Evolutionary conservation across 1,140 invertebrate genomes (phyloP), one percentile per base, ranked within the genome.

Genomic region (Drosophila ogumai): DNA sequence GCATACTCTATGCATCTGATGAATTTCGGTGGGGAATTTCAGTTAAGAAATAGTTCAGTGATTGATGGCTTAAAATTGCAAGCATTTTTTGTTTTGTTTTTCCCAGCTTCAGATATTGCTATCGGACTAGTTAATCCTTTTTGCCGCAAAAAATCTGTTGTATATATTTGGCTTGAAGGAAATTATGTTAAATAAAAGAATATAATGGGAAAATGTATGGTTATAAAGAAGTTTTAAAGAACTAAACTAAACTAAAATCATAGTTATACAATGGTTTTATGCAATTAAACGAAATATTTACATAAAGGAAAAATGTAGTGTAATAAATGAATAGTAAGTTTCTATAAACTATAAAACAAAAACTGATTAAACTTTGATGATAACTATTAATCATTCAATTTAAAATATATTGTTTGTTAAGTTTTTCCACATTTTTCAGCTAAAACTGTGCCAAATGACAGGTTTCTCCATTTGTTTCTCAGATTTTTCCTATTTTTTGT

Each of bases 31-130:
- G 41, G 50, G 46, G 72, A 54, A 73, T 58, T 49, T 72, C 34
- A 72, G 54, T 73, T 72, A 72, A 73, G 54, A 72, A 58, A 73
- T 73, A 72, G 44, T 59, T 72, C 58, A 6, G 43, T 72, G 66
- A 72, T 72, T 58, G 66, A 72, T 59, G 54, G 69, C 47, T 38
- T 6, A 40, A 60, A 59, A 73, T 38, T 54, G 12, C 19, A 10
- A 15, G 25, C 10, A 60, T 41, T 59, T 41, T 43, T 41, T n/a
- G 10, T 1, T 17, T 13, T 12, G 10, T n/a, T 3, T 17, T 13
- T 8, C 3, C 7, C 3, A 41, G 32, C 13, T 15, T 34, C 19
- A 34, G 13, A 15, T 58, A n/a, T 31, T 31, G 36, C 13, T 13
- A 6, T 43, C 17, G 10, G 1, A 3, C 10, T 22, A 2, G 25